A percentile compares a stretch with the other conserved stretches of the same genome.
These are phyloP conservation scores for Cossypha dichroa DNA, from an alignment of 2,797 vertebrate genomes.

Conservation along the genomic window DNA sequence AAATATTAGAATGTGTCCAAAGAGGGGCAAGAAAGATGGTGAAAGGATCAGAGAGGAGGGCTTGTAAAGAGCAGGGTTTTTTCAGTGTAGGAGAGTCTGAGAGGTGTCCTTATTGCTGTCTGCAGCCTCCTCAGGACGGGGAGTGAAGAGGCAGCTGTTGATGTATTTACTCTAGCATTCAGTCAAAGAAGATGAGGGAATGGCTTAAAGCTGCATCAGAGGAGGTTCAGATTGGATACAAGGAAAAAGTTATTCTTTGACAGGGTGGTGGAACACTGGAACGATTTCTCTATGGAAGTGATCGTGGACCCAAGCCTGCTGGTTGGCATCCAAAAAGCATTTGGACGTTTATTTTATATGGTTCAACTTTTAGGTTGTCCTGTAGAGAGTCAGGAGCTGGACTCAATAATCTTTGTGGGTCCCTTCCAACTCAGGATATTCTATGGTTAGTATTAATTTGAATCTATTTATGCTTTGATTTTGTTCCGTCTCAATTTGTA, in stretches of 20 bases:
- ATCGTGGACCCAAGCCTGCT: background rate
- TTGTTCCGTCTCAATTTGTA: background rate
- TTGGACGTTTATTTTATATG: background rate
- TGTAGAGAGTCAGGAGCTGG: background rate
- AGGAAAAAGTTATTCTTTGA: background rate
- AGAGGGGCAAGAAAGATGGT: background rate
- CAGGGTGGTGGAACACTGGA: background rate
- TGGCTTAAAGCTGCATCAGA: background rate
- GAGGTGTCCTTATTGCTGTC: too few species aligned
- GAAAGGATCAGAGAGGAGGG: background rate
- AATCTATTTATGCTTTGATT: background rate
- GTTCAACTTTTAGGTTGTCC: background rate
- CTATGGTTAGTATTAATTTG: background rate
- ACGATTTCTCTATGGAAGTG: background rate
- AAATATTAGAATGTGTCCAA: background rate
- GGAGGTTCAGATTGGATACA: background rate
- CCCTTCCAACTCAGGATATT: background rate
- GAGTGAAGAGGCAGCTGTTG: background rate
- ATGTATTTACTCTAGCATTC: background rate
- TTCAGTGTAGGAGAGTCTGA: background rate
- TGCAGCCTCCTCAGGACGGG: background rate
- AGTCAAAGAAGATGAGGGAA: fast-evolving
- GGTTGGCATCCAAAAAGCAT: background rate
- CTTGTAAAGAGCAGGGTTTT: background rate
- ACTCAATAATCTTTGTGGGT: background rate